Evolutionary conservation across 1,140 invertebrate genomes (phyloP).

Genomic region (Drosophila suzukii): DNA sequence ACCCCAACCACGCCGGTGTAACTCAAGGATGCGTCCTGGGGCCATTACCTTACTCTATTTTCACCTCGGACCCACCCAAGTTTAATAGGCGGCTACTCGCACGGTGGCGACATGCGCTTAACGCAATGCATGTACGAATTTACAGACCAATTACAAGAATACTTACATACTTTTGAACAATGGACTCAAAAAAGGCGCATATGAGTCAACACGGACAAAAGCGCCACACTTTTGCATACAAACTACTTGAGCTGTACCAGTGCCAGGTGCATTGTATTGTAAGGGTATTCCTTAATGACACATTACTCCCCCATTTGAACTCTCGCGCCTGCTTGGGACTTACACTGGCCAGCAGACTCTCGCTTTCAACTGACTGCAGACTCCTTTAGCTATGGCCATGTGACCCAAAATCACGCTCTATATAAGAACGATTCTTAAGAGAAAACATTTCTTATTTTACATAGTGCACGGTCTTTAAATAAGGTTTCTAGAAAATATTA

Average conservation of each 20-base stretch:
- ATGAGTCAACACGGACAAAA: conserved; percentile 12
- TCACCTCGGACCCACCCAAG: conserved; percentile 11
- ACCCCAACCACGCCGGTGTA: conserved; percentile 2
- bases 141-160: conserved; percentile 18
- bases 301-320: conserved; percentile 9
- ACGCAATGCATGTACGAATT: conserved; percentile 8
- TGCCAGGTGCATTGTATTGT: background rate
- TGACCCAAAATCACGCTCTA: conserved; percentile 6
- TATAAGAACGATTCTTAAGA: background rate
- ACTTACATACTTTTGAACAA: conserved; percentile 6
- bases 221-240: conserved; percentile 1
- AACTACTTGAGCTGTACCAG: conserved; percentile 6
- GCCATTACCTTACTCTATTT: conserved; percentile 18
- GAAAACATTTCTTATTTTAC: background rate
- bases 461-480: background rate
- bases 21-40: conserved; percentile 11
- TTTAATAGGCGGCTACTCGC: conserved; percentile 12
- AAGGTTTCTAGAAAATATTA: too few relatives aligned
- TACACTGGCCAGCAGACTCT: background rate
- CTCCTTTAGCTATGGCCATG: background rate
- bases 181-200: conserved; percentile 2
- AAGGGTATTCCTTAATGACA: conserved; percentile 5
- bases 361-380: conserved; percentile 1
- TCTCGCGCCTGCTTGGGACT: background rate
- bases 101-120: conserved; percentile 1